Conservation (phyloP, 1,140 invertebrate species). For the Tetramorium parvispinum region DNA sequence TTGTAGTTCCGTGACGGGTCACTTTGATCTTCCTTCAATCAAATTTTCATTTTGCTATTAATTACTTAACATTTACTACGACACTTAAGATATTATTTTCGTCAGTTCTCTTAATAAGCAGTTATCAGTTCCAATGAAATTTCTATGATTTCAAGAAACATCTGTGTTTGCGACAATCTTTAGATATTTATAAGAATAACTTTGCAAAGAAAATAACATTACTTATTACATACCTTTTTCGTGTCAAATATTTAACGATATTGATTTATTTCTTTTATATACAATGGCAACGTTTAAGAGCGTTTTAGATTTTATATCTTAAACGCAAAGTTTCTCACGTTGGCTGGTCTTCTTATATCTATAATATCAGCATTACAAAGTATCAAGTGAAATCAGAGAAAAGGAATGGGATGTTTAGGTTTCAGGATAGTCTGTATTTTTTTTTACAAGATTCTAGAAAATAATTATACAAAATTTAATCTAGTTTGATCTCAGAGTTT, state of each 20-base stretch:
- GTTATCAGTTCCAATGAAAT: neutral
- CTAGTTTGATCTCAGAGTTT: too few species aligned
- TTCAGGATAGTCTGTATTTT: too few species aligned
- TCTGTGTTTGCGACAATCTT: neutral
- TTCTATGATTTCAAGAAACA: neutral
- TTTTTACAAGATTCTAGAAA: too few species aligned
- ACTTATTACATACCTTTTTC: neutral
- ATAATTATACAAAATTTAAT: too few species aligned
- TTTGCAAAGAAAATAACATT: conserved; percentile 1
- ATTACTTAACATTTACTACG: neutral
- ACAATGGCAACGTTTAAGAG: conserved; percentile 80
- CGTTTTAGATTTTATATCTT: conserved; percentile 75
- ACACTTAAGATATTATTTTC: neutral
- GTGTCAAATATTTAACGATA: neutral
- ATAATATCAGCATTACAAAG: too few species aligned
- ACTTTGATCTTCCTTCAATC: conserved; percentile 22
- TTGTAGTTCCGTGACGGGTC: neutral
- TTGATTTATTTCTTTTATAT: conserved; percentile 78
- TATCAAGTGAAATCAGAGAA: too few species aligned
- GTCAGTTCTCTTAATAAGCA: neutral
- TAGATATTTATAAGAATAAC: neutral
- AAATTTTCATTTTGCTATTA: neutral
- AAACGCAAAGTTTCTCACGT: too few species aligned
- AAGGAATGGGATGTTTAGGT: too few species aligned
- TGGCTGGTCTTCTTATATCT: too few species aligned